Base-by-base conservation (phyloP, 2,888 invertebrate species). In the Cenopis cana region DNA sequence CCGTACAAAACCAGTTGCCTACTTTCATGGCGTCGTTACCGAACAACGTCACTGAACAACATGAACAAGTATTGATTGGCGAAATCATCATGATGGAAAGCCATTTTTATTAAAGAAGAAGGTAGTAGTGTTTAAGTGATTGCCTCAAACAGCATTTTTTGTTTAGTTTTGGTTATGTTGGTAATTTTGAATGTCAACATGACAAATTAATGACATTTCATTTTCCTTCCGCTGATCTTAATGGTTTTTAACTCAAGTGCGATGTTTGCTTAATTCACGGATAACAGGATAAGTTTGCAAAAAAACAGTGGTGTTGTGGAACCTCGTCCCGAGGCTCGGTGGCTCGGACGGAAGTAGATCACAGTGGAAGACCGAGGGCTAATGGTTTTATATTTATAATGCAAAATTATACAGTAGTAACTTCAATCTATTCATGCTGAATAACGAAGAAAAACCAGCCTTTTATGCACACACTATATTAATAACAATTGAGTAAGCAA, bases 401-500 rank as follows among this genome's bases (percentile, higher is more conserved):
- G 41, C 38, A 41, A 59, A 59, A 59, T 59, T 59, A 8, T 20
- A 38, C 9, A 41, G 14, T 41, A 41, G 41, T 41, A 36, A 38
- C 12, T 38, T 11, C 36, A 41, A 12, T 46, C n/a, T n/a, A 4
- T 46, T 46, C 1, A 46, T 46, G n/a, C n/a, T 46, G 46, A 46
- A 46, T 33, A 33, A 33, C 33, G 33, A 6, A 33, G 33, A 33
- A 33, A 33, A 33, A 5, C 33, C 33, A 8, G 5, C 8, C 1
- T 46, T 46, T 46, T 46, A 41, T n/a, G 8, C n/a, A 46, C 46
- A 46, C 46, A 46, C 46, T 46, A 29, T 24, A 12, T 38, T 24
- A 64, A 24, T n/a, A 24, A 14, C 38, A 29, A 64, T 24, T 60
- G 20, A 70, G 70, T 66, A 66, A 70, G 65, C 65, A 17, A 65